phyloP scores from a whole-genome alignment of 1,140 invertebrate genomes.

The Frieseomelitta varia region DNA sequence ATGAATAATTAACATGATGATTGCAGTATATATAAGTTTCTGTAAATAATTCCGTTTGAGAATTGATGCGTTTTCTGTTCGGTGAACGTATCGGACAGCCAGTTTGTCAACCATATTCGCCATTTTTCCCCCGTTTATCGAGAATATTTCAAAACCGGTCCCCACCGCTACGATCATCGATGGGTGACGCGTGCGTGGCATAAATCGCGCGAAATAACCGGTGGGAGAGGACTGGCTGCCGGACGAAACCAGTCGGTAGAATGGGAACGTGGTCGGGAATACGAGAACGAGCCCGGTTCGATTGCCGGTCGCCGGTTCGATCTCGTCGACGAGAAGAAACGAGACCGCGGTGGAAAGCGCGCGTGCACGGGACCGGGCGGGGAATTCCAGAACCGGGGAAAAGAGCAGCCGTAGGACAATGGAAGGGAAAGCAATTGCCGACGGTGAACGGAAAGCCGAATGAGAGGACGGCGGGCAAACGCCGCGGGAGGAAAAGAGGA shows the following conservation, averaged over 20 bases:
- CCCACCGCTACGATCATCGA: neutral
- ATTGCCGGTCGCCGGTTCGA: neutral
- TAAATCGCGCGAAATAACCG: slow-evolving; percentile 1
- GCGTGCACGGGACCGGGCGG: neutral
- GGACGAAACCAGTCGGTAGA: neutral
- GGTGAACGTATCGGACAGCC: no score
- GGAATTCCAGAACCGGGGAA: slow-evolving; percentile 32
- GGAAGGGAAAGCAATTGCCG: slow-evolving; percentile 36
- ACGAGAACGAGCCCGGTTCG: slow-evolving; percentile 7
- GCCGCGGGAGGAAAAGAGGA: neutral
- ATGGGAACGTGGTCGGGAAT: slow-evolving; percentile 12
- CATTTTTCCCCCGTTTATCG: neutral
- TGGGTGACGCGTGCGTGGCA: neutral
- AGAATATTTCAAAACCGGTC: no score
- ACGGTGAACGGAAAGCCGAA: neutral
- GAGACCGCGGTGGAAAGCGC: slow-evolving; percentile 2
- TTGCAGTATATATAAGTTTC: no score
- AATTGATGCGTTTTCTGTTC: no score
- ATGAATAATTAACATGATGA: no score
- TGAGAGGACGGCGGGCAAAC: slow-evolving; percentile 2
- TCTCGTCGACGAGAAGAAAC: neutral
- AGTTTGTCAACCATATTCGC: no score
- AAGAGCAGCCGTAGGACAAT: slow-evolving; percentile 41
- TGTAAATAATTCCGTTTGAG: no score
- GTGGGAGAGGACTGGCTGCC: neutral